A percentile compares a stretch with the other conserved stretches of the same genome.
Conservation (phyloP, 2,797 vertebrate species). For the Hoplostethus atlanticus region DNA sequence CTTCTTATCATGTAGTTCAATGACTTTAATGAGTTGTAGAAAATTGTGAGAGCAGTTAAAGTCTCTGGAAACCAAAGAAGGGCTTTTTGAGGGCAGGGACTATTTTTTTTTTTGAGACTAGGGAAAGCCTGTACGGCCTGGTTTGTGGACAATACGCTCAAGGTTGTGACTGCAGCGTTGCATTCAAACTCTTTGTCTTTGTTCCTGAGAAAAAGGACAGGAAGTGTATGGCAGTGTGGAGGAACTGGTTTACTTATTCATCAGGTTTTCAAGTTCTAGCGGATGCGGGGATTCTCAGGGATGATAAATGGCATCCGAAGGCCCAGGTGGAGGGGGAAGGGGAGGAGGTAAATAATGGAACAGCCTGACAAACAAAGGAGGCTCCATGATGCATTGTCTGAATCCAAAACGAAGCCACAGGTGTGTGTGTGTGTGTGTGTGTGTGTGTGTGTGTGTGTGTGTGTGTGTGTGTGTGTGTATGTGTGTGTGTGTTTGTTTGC, state of each 20-base stretch:
- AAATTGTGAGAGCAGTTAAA: conserved; percentile 47
- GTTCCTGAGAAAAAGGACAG: conserved; percentile 66
- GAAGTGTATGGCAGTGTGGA: conserved; percentile 67
- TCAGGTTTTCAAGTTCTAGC: conserved; percentile 75
- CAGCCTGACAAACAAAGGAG: conserved; percentile 79
- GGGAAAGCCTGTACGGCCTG: conserved; percentile 23
- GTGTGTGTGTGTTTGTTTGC: conserved; percentile 32
- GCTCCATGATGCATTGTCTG: conserved; percentile 75
- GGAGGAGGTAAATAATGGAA: conserved; percentile 81
- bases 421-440: conserved; percentile 56
- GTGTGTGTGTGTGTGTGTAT: no score
- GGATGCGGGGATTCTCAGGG: conserved; percentile 69
- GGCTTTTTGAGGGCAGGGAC: conserved; percentile 53
- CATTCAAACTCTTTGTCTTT: conserved; percentile 59
- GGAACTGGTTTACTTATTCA: conserved; percentile 82
- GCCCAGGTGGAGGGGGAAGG: conserved; percentile 65
- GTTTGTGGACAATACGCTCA: conserved; percentile 49
- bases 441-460: not conserved
- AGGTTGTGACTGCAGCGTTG: conserved; percentile 37
- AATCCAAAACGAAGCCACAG: conserved; percentile 75
- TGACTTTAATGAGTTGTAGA: conserved; percentile 70
- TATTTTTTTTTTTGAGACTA: conserved; percentile 10
- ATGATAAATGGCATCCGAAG: conserved; percentile 79
- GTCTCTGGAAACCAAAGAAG: conserved; percentile 55
- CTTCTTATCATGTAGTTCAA: conserved; percentile 64